Evolutionary conservation across 2,113 vertebrate species (phyloP).

Genomic region (Platysteira castanea): DNA sequence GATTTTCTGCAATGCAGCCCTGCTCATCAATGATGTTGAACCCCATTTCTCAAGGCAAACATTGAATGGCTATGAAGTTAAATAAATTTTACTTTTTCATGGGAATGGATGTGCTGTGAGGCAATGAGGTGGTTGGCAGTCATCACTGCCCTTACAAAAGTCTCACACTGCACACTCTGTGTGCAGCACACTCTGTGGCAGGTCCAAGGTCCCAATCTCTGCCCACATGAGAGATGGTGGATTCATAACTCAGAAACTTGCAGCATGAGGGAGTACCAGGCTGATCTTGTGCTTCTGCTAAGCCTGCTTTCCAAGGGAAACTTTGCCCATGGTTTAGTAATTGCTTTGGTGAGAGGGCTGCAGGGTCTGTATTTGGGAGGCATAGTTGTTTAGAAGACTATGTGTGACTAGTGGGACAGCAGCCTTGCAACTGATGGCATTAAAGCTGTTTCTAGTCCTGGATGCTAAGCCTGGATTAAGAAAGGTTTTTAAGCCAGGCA

Average conservation of each 20-base stretch:
- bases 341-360: neutral
- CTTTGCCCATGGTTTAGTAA: neutral
- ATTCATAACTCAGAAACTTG: neutral
- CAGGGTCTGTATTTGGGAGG: neutral
- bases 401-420: neutral
- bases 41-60: neutral
- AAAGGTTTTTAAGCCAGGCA: neutral
- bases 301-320: neutral
- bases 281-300: fast-evolving
- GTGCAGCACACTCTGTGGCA: fast-evolving
- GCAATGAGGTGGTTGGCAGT: neutral
- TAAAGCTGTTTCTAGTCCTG: neutral
- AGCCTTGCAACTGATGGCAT: neutral
- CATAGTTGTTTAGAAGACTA: neutral
- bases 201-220: fast-evolving
- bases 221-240: neutral
- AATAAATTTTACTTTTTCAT: neutral
- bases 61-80: neutral
- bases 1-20: neutral
- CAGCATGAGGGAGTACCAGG: neutral
- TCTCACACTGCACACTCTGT: too few species aligned
- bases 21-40: neutral
- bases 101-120: neutral
- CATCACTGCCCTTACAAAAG: neutral
- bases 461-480: neutral